A percentile compares a stretch with the other conserved stretches of the same genome.
These are phyloP conservation scores for Drosophila phalerata DNA, from an alignment of 2,888 invertebrate species.

Conservation along the genomic window DNA sequence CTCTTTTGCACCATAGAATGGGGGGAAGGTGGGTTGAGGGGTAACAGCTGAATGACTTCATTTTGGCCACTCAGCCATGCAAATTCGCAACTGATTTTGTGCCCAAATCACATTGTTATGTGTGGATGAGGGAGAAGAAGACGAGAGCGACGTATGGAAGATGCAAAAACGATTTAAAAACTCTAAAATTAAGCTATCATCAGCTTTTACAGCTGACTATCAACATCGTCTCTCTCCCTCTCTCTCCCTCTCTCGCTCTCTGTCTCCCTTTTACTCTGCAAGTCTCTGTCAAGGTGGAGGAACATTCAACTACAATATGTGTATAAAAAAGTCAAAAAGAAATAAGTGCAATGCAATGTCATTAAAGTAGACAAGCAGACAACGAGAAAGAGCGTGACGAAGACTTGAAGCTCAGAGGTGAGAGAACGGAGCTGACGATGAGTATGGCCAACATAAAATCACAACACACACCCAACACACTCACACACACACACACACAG, in stretches of 20 bases:
- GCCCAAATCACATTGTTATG: conserved; percentile 73
- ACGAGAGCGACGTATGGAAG: conserved; percentile 44
- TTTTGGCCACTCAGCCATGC: conserved; percentile 64
- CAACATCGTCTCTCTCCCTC: conserved; percentile 28
- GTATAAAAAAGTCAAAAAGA: conserved; percentile 67
- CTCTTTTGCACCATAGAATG: background rate
- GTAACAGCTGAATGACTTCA: conserved; percentile 69
- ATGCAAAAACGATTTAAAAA: conserved; percentile 75
- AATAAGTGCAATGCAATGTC: conserved; percentile 81
- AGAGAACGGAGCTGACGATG: conserved; percentile 37
- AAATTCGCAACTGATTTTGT: conserved; percentile 78
- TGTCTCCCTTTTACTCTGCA: background rate
- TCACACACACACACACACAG: conserved; percentile 25
- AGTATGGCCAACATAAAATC: conserved; percentile 77
- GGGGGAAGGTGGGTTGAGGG: background rate
- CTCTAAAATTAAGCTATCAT: conserved; percentile 81
- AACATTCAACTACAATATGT: conserved; percentile 45
- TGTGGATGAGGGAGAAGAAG: background rate
- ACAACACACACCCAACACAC: conserved; percentile 57
- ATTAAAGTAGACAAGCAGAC: conserved; percentile 79
- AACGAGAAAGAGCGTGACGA: conserved; percentile 36
- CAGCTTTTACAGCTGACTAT: conserved; percentile 77
- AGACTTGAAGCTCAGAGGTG: background rate
- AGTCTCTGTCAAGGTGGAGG: conserved; percentile 45
- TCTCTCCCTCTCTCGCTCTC: background rate